These are phyloP conservation scores for Fragum whitleyi DNA, from an alignment of 2,888 invertebrate genomes.

Conservation along the genomic window DNA sequence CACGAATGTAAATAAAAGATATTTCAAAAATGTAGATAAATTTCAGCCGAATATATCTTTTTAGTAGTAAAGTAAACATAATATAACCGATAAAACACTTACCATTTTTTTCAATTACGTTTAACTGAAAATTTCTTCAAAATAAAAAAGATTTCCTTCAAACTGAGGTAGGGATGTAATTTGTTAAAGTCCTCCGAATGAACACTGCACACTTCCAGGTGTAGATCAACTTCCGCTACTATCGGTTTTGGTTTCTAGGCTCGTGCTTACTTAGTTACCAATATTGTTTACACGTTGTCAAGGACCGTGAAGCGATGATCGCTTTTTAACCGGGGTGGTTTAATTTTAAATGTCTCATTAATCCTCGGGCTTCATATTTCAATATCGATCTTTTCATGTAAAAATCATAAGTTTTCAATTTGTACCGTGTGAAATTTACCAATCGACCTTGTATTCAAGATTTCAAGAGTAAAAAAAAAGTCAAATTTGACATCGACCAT, in stretches of 20 bases:
- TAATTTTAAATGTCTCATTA: conserved; percentile 14
- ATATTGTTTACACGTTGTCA: conserved; percentile 21
- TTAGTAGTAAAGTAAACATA: background rate
- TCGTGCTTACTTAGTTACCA: conserved; percentile 25
- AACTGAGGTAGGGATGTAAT: background rate
- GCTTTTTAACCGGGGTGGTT: conserved; percentile 9
- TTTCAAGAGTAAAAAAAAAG: no score
- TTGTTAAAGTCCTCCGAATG: background rate
- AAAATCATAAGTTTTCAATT: background rate
- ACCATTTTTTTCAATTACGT: background rate
- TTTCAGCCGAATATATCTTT: background rate
- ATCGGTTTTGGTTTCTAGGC: conserved; percentile 6
- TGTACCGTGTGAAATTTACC: no score
- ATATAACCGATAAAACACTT: background rate
- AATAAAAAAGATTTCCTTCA: background rate
- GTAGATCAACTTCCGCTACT: background rate
- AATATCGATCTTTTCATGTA: background rate
- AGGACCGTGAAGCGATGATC: background rate
- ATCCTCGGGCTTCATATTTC: conserved; percentile 1
- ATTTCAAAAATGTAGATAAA: background rate
- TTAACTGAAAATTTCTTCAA: background rate
- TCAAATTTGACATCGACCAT: no score
- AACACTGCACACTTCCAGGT: background rate
- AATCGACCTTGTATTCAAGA: no score
- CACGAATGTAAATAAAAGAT: no score